Evolutionary conservation across 2,113 vertebrate genomes (phyloP).

Genomic region (Axis porcinus): DNA sequence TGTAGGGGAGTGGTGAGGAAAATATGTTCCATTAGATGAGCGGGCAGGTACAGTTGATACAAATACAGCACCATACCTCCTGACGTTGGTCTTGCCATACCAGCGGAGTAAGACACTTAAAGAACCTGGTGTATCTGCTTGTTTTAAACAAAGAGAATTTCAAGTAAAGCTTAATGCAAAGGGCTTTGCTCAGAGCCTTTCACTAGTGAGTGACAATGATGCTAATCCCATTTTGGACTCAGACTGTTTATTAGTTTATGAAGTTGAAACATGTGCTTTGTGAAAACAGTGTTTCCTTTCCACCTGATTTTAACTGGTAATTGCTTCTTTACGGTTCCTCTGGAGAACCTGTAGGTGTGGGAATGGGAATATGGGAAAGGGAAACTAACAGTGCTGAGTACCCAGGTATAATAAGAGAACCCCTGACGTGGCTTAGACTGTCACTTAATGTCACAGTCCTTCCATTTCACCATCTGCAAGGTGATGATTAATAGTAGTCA

Average conservation of each 20-base stretch:
- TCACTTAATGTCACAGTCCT: slow-evolving; percentile 39
- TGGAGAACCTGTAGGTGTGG: not conserved
- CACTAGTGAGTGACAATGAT: not conserved
- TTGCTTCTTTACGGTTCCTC: slow-evolving; percentile 27
- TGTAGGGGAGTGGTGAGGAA: not conserved
- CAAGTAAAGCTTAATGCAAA: not conserved
- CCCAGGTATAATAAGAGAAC: not conserved
- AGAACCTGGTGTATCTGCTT: not conserved
- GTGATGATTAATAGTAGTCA: slow-evolving; percentile 15
- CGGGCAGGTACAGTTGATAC: not conserved
- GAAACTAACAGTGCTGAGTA: not conserved
- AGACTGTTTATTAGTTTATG: not conserved
- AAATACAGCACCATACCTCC: not conserved
- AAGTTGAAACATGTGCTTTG: slow-evolving; percentile 21
- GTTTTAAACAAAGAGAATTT: not conserved
- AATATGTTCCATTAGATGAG: not conserved
- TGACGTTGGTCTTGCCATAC: not conserved
- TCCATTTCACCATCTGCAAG: slow-evolving; percentile 19
- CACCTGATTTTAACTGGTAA: slow-evolving; percentile 20
- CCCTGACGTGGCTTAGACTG: not conserved
- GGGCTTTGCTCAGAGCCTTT: not conserved
- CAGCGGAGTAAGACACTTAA: not conserved
- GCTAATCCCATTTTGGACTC: slow-evolving; percentile 19
- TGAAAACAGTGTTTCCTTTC: slow-evolving; percentile 2
- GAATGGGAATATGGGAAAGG: not conserved